These are phyloP conservation scores for Natator depressus DNA, from an alignment of 2,113 vertebrate genomes.

Conservation along the genomic window DNA sequence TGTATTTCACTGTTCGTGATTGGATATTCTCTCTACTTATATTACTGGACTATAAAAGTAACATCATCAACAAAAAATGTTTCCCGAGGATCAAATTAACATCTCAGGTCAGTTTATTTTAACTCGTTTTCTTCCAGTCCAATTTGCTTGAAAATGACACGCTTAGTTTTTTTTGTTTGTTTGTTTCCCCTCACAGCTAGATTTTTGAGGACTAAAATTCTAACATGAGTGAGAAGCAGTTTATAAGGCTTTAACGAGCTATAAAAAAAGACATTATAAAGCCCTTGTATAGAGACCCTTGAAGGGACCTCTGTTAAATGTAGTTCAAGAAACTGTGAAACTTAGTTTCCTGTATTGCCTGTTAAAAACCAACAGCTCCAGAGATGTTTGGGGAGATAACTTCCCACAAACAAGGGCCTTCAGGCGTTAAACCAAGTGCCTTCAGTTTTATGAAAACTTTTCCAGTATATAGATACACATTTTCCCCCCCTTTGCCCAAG, in stretches of 20 bases:
- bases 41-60: constrained; percentile 3
- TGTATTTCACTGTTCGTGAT: background rate
- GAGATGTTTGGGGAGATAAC: background rate
- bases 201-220: background rate
- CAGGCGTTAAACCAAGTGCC: background rate
- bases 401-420: background rate
- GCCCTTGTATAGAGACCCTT: background rate
- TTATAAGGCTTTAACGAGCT: background rate
- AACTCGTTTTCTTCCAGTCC: background rate
- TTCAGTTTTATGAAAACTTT: background rate
- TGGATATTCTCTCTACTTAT: background rate
- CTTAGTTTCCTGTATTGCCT: background rate
- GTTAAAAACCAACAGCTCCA: background rate
- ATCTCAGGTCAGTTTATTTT: background rate
- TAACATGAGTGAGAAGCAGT: background rate
- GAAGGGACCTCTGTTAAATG: background rate
- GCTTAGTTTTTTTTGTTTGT: background rate
- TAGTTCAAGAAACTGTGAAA: background rate
- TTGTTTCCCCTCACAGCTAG: background rate
- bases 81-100: background rate
- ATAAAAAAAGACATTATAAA: constrained; percentile 6
- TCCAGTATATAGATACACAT: rapidly evolving
- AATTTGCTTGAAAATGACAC: constrained; percentile 4
- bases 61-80: background rate
- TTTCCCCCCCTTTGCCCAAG: background rate